Evolutionary conservation across 2,888 invertebrate genomes (phyloP), one percentile per base, ranked within the genome.

Genomic region (Xestia ashworthii): DNA sequence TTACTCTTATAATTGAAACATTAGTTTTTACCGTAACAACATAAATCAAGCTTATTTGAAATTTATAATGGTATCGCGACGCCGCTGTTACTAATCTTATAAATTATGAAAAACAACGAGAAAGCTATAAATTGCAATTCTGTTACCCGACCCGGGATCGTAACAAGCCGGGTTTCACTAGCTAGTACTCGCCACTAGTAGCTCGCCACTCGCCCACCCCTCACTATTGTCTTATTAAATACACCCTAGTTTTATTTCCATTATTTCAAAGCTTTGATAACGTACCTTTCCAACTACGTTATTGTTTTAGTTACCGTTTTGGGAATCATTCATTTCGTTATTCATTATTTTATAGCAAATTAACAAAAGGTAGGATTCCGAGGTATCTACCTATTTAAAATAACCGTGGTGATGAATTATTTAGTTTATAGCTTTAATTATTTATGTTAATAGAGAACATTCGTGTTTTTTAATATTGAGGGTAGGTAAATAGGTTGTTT

Each of bases 21-120:
- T 90, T 89, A 88, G 87, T 92, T 91, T 90, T 90, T 90, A 88
- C 88, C 68, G 79, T 72, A 81, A 87, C 81, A 77, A 78, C 75
- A 92, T 94, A 93, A 93, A 94, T 94, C 91, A 93, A 90, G 93
- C 93, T 93, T 92, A 93, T 93, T 93, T 92, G 84, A 91, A 93
- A 94, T 93, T 93, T 93, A 94, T 93, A 94, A 92, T 92, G 92
- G 92, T 89, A 87, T 86, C 86, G 90, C 89, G 89, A 90, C 89
- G 91, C 86, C 86, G 89, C 83, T 85, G 89, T 83, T 86, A 90
- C 90, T 94, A 92, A 93, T 93, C 92, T 93, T 93, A 93, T 93
- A 94, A 95, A 94, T 94, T 94, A 94, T 95, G 93, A 95, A 95
- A 94, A 94, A 94, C 93, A 94, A 93, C 90, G 92, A 91, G 91